phyloP scores from a whole-genome alignment of 2,113 vertebrate species.

The Pterocles gutturalis region DNA sequence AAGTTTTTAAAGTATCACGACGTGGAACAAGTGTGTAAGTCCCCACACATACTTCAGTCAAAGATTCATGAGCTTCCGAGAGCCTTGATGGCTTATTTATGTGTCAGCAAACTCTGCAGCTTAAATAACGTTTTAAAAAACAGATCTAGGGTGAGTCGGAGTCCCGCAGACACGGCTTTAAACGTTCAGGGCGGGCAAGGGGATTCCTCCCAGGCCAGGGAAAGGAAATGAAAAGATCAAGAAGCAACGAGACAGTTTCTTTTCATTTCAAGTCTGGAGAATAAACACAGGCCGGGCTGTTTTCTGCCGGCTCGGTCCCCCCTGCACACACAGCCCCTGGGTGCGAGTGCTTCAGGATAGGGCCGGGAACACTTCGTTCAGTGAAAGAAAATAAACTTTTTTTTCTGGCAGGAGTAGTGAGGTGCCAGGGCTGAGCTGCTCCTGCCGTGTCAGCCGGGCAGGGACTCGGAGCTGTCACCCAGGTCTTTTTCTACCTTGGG shows the following conservation, averaged over 20 bases:
- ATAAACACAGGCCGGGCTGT: background rate
- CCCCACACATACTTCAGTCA: conserved; percentile 55
- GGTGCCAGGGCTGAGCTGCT: background rate
- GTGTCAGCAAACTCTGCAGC: conserved; percentile 55
- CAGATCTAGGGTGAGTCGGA: background rate
- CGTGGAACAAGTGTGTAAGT: conserved; percentile 46
- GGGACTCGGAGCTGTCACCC: background rate
- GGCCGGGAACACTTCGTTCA: background rate
- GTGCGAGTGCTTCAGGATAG: background rate
- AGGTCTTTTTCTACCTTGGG: background rate
- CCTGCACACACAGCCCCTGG: background rate
- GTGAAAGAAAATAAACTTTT: background rate
- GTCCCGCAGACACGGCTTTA: conserved; percentile 13
- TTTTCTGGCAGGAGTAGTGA: background rate
- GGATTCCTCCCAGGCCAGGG: background rate
- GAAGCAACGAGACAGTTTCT: background rate
- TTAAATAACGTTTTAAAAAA: conserved; percentile 50
- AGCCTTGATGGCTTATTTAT: conserved; percentile 72
- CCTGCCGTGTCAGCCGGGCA: no score
- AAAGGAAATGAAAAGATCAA: conserved; percentile 47
- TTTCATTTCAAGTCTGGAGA: background rate
- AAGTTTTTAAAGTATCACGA: conserved; percentile 63
- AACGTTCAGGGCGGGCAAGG: background rate
- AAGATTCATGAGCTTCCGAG: conserved; percentile 65
- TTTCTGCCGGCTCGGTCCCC: background rate